A percentile compares a stretch with the other conserved stretches of the same genome.
These are phyloP conservation scores for Agelas oroides DNA, from an alignment of 37 sponge, comb jelly and placozoan genomes.

Conservation along the genomic window DNA sequence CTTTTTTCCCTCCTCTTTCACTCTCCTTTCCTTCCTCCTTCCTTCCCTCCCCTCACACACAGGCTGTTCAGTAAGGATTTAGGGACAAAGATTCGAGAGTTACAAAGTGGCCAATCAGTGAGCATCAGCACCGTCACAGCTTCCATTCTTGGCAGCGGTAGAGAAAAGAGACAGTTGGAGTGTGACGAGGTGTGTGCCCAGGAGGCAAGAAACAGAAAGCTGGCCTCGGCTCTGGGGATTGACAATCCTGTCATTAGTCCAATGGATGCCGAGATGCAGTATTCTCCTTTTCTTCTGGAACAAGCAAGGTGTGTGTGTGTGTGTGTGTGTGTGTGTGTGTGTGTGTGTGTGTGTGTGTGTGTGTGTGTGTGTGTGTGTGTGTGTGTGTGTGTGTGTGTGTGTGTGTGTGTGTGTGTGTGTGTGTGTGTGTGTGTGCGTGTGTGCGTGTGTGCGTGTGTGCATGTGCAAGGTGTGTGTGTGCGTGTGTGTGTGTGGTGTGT, in stretches of 20 bases:
- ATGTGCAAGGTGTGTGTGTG: too few relatives aligned
- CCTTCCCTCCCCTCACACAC: background rate
- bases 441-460: too few relatives aligned
- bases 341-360: background rate
- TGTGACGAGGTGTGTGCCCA: constrained; percentile 89
- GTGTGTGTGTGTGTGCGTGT: too few relatives aligned
- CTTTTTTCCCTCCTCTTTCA: background rate
- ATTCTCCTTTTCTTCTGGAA: constrained; percentile 38
- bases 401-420: too few relatives aligned
- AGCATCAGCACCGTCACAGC: constrained; percentile 24
- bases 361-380: background rate
- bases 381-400: constrained; percentile 22
- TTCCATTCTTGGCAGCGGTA: background rate
- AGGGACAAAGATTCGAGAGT: constrained; percentile 50
- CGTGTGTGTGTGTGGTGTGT: too few relatives aligned
- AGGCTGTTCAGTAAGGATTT: constrained; percentile 60
- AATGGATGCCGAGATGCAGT: constrained; percentile 1
- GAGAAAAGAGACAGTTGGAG: constrained; percentile 44
- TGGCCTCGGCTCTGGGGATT: constrained; percentile 48
- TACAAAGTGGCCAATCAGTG: constrained; percentile 60
- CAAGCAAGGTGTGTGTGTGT: constrained; percentile 31
- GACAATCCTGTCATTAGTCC: constrained; percentile 25
- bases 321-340: background rate
- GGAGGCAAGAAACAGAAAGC: constrained; percentile 77
- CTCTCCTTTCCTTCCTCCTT: background rate